These are phyloP conservation scores for Myotis myotis DNA, from an alignment of 2,797 vertebrate species.

Conservation along the genomic window DNA sequence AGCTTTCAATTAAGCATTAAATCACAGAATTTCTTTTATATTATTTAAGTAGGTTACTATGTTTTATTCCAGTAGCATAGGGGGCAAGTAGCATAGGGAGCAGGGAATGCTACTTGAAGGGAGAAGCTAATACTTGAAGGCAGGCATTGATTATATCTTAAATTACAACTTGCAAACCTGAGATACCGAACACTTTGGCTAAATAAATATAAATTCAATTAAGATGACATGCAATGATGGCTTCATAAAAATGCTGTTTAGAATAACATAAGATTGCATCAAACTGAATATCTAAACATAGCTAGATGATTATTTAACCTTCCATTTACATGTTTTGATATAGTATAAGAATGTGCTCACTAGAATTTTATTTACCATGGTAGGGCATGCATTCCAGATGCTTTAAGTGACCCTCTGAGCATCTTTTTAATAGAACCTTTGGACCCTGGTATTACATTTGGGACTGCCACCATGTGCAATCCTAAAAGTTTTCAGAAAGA, in stretches of 20 bases:
- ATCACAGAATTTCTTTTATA: neutral
- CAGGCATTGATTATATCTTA: constrained; percentile 23
- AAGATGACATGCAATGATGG: neutral
- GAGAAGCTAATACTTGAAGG: neutral
- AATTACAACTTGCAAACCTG: neutral
- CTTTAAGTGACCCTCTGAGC: neutral
- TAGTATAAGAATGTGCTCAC: neutral
- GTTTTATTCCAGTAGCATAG: neutral
- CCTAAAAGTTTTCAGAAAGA: constrained; percentile 2
- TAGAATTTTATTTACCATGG: constrained; percentile 1
- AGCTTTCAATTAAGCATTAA: neutral
- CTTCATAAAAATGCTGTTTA: neutral
- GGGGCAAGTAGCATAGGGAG: neutral
- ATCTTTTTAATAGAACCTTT: neutral
- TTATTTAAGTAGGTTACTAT: neutral
- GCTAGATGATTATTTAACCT: neutral
- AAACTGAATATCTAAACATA: constrained; percentile 3
- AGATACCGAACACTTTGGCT: neutral
- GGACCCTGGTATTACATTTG: neutral
- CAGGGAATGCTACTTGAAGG: neutral
- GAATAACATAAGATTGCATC: neutral
- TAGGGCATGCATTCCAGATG: neutral
- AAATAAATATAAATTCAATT: constrained; percentile 43
- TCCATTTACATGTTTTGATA: neutral
- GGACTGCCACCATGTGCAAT: neutral